A percentile compares a stretch with the other conserved stretches of the same genome.
Conservation (phyloP, 2,797 vertebrate species). For the Phataginus tetradactyla region DNA sequence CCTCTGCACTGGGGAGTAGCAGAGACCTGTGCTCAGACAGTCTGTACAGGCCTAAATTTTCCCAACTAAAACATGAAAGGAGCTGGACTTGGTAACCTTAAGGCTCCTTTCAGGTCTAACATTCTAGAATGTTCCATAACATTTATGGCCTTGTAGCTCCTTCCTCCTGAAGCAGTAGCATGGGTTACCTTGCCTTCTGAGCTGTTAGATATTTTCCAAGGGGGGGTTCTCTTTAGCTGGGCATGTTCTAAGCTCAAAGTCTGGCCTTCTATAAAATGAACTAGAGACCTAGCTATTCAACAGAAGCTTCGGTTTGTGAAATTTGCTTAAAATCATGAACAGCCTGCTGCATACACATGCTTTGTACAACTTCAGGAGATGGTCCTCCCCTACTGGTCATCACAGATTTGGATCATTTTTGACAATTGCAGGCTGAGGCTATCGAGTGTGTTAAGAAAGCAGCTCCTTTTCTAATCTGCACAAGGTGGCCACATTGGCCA, state of each 20-base stretch:
- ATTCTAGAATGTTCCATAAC: background rate
- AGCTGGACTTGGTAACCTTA: too few species aligned
- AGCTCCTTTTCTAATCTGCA: background rate
- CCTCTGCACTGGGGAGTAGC: background rate
- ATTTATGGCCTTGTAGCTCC: background rate
- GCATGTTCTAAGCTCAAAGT: background rate
- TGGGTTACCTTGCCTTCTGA: background rate
- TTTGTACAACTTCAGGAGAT: fast-evolving
- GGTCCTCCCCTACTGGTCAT: fast-evolving
- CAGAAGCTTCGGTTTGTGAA: background rate
- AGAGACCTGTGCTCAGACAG: background rate
- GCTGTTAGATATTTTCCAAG: background rate
- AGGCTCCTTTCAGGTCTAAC: background rate
- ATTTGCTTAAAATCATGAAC: background rate
- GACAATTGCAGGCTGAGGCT: background rate
- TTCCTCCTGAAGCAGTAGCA: background rate
- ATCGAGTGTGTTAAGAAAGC: background rate
- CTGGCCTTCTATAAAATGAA: background rate
- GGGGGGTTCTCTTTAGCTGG: background rate
- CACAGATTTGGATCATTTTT: too few species aligned
- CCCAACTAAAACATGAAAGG: background rate
- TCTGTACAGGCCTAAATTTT: background rate
- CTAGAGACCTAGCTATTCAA: background rate
- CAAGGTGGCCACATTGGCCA: fast-evolving
- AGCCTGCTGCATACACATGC: background rate